A percentile compares a stretch with the other conserved stretches of the same genome.
These are phyloP conservation scores for Oryzias melastigma DNA, from an alignment of 2,113 vertebrate genomes.

Conservation along the genomic window DNA sequence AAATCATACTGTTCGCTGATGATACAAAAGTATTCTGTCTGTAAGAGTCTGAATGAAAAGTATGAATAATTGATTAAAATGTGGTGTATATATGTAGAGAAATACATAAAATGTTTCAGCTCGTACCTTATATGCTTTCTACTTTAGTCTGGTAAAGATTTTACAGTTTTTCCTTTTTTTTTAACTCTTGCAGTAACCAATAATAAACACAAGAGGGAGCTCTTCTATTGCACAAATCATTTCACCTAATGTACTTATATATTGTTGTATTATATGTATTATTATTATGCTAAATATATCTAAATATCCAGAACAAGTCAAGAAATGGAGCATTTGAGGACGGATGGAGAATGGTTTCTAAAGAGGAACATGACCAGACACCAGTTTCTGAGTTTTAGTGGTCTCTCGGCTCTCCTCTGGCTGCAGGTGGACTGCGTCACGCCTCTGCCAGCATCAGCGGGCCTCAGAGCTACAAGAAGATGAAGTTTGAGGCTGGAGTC, in stretches of 20 bases:
- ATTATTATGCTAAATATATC: too few species aligned
- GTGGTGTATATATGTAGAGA: too few species aligned
- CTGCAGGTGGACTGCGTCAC: conserved; percentile 85
- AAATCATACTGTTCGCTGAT: too few species aligned
- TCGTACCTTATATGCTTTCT: background rate
- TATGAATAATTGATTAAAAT: too few species aligned
- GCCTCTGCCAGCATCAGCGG: conserved; percentile 88
- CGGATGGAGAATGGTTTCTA: background rate
- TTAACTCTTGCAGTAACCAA: background rate
- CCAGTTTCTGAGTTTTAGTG: background rate
- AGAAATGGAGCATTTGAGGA: background rate
- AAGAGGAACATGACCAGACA: background rate
- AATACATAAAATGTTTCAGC: background rate
- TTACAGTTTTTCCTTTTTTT: background rate
- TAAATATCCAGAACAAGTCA: background rate
- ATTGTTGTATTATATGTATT: too few species aligned
- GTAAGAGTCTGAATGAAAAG: too few species aligned
- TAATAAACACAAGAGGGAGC: conserved; percentile 10
- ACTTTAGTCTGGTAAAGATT: background rate
- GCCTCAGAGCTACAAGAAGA: conserved; percentile 80
- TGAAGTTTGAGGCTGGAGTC: conserved; percentile 95
- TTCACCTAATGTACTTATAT: background rate
- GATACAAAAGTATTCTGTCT: too few species aligned
- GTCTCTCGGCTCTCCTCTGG: background rate
- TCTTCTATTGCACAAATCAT: background rate